Conservation (phyloP, 2,888 invertebrate species). For the Cybosia mesomella region DNA sequence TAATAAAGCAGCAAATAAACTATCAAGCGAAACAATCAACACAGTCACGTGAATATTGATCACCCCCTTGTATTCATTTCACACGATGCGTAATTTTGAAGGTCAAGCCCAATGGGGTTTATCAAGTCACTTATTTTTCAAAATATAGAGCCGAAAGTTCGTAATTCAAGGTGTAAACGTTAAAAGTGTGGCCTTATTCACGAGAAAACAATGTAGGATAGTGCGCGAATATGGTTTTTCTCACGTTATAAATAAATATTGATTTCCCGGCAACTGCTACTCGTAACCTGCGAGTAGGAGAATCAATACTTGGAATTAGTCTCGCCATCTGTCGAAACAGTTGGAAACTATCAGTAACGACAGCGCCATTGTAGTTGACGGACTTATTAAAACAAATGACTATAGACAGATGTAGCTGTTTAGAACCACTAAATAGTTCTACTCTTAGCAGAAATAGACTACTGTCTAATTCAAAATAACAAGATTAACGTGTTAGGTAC, state of each 20-base stretch:
- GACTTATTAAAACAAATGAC: conserved; percentile 10
- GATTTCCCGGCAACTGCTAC: conserved; percentile 68
- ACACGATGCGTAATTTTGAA: conserved; percentile 54
- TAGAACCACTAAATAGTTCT: neutral
- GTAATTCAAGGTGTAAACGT: conserved; percentile 27
- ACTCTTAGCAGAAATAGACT: neutral
- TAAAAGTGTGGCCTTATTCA: conserved; percentile 20
- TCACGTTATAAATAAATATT: conserved; percentile 73
- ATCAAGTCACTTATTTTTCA: conserved; percentile 29
- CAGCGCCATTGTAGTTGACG: neutral
- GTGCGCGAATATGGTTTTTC: conserved; percentile 67
- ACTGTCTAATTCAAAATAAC: too few species aligned
- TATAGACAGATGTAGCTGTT: conserved; percentile 23
- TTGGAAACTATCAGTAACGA: conserved; percentile 17
- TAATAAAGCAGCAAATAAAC: conserved; percentile 84
- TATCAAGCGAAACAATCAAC: conserved; percentile 77
- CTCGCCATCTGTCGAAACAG: conserved; percentile 70
- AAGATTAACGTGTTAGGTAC: too few species aligned
- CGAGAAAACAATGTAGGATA: conserved; percentile 52
- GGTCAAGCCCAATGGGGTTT: conserved; percentile 43
- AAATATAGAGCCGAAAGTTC: conserved; percentile 22
- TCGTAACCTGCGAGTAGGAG: conserved; percentile 54
- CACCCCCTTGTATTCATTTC: conserved; percentile 72
- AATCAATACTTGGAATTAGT: conserved; percentile 76
- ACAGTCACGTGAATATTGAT: conserved; percentile 73